These are phyloP conservation scores for Sycophila sp. DNA, from an alignment of 1,140 invertebrate species.

Conservation along the genomic window DNA sequence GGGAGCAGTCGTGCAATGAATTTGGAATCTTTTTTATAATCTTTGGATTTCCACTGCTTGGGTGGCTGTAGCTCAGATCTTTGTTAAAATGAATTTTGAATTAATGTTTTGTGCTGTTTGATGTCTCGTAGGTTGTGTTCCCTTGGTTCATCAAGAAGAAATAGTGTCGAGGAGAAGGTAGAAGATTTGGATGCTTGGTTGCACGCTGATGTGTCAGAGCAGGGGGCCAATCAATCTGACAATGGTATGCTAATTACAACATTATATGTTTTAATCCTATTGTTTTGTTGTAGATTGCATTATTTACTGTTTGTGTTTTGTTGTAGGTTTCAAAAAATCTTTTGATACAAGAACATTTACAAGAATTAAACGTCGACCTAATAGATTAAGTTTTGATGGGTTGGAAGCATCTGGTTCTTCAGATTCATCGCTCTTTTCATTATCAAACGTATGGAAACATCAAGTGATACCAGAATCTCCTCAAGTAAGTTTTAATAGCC, in stretches of 20 bases:
- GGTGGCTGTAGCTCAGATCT: too few species aligned
- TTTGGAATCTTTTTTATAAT: too few species aligned
- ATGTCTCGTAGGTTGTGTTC: slow-evolving; percentile 23
- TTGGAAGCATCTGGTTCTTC: slow-evolving; percentile 1
- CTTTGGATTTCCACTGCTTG: too few species aligned
- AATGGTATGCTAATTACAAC: slow-evolving; percentile 3
- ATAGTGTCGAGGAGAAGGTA: slow-evolving; percentile 10
- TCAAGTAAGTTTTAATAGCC: slow-evolving; percentile 11
- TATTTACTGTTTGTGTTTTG: neutral
- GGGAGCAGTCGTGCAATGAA: too few species aligned
- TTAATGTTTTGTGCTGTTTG: neutral
- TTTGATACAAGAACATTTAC: slow-evolving; percentile 67
- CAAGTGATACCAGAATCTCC: slow-evolving; percentile 10
- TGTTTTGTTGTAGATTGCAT: neutral
- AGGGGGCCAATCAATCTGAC: neutral
- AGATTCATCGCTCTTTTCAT: slow-evolving; percentile 4
- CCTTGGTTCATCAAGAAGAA: neutral
- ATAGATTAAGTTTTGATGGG: slow-evolving; percentile 16
- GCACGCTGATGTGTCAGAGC: slow-evolving; percentile 13
- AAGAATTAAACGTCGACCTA: slow-evolving; percentile 56
- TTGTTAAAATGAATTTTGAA: neutral
- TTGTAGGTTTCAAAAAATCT: slow-evolving; percentile 44
- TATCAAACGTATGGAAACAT: slow-evolving; percentile 30
- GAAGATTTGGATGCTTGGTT: slow-evolving; percentile 34
- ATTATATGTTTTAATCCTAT: slow-evolving; percentile 6